Evolutionary conservation across 2,113 vertebrate species (phyloP), one percentile per base, ranked within the genome.

Genomic region (Dipodomys stephensi): DNA sequence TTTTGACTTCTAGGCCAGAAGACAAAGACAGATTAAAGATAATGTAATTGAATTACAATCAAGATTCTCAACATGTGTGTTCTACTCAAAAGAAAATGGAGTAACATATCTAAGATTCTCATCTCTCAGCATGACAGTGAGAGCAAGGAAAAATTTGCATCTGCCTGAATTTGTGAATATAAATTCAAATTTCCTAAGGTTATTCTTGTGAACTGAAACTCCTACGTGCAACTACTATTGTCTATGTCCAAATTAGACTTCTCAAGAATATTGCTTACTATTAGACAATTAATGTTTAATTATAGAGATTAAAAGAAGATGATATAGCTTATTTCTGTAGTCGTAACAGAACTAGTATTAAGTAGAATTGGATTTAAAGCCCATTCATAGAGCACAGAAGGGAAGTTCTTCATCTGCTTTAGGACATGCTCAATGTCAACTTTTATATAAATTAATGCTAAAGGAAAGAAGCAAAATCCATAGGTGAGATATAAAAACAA

Each of bases 401-500:
- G 12, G 16, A 25, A 76, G 65, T 7, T 72, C n/a, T 83, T 78
- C 83, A 65, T 53, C 22, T 65, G 53, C 30, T 71, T 46, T 83
- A 65, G 64, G 15, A 28, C 23, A 72, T 60, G 9, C 79, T 77
- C 13, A 46, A 67, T 67, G 62, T 76, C 39, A 7, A 82, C 27
- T 85, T 85, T 57, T 16, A 12, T 73, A 46, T 32, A 77, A 60
- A 32, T 83, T 87, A 82, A 71, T 6, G 46, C 83, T 79, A 93
- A 57, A 67, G 11, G 30, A 16, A 77, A 53, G 27, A 84, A 87
- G 81, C 39, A 39, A 39, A 32, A 6, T 13, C 18, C 73, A 85
- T 74, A 67, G 62, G 9, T 92, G 74, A 77, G 76, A 86, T n/a
- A 71, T 3, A 2, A 83, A 95, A 93, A 67, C 35, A 22, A 90